Evolutionary conservation across 2,888 invertebrate species (phyloP).

Genomic region (Harpalus rufipes): DNA sequence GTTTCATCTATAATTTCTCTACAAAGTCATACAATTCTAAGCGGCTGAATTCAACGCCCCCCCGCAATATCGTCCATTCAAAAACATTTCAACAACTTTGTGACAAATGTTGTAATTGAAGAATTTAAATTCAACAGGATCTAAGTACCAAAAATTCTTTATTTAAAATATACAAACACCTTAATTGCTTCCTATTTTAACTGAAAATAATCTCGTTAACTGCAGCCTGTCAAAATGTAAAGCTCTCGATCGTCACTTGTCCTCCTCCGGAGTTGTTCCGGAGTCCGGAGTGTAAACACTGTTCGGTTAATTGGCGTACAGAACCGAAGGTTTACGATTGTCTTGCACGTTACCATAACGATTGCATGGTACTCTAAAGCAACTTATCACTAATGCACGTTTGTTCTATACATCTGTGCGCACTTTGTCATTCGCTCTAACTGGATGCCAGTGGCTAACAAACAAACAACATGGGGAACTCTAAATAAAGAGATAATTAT

Average conservation of each 20-base stretch:
- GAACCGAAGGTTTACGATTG: conserved; percentile 71
- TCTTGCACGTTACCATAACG: conserved; percentile 73
- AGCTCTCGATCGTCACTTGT: neutral
- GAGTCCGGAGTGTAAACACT: conserved; percentile 58
- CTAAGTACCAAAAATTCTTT: no score
- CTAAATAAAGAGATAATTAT: no score
- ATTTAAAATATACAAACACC: no score
- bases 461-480: conserved; percentile 20
- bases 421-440: conserved; percentile 39
- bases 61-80: no score
- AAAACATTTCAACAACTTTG: no score
- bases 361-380: conserved; percentile 70
- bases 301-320: conserved; percentile 62
- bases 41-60: no score
- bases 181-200: no score
- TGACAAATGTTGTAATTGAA: no score
- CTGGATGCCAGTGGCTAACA: conserved; percentile 33
- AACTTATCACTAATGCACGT: conserved; percentile 44
- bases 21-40: no score
- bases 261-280: conserved; percentile 12
- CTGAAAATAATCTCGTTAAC: neutral
- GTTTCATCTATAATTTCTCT: neutral
- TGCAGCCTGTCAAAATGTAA: neutral
- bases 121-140: no score
- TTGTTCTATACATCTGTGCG: conserved; percentile 54